Evolutionary conservation across 2,888 invertebrate species (phyloP).

Genomic region (Calephelis perditalis): DNA sequence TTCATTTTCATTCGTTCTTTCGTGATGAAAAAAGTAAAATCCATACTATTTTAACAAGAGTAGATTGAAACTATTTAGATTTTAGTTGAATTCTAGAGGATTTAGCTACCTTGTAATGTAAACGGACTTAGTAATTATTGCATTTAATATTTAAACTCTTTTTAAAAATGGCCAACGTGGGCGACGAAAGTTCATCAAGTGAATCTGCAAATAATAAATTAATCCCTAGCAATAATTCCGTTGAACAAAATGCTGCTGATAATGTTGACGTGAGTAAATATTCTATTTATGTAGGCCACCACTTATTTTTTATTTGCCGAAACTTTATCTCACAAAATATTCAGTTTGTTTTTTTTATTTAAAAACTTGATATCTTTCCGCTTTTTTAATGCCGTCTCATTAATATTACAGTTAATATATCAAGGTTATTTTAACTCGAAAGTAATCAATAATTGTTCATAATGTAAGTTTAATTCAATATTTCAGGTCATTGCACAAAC

Average conservation of each 20-base stretch:
- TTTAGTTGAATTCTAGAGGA: conserved; percentile 10
- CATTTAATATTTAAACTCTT: background rate
- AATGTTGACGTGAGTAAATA: conserved; percentile 52
- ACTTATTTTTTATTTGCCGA: background rate
- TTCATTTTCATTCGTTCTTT: conserved; percentile 12
- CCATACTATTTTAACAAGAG: conserved; percentile 19
- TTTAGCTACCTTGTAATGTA: conserved; percentile 2
- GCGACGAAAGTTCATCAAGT: conserved; percentile 38
- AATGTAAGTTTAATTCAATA: conserved; percentile 21
- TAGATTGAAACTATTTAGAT: conserved; percentile 17
- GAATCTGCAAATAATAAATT: conserved; percentile 41
- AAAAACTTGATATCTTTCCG: no score
- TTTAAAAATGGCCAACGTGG: conserved; percentile 35
- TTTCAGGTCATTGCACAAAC: conserved; percentile 68
- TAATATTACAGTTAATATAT: no score
- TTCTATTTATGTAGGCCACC: background rate
- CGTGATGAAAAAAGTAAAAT: conserved; percentile 25
- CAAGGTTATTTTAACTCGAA: background rate
- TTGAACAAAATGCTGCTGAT: conserved; percentile 39
- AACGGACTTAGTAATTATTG: conserved; percentile 10
- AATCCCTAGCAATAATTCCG: conserved; percentile 39
- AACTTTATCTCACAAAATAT: background rate
- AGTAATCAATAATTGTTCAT: background rate
- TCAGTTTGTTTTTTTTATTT: background rate
- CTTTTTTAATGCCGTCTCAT: no score